phyloP scores from a whole-genome alignment of 2,888 invertebrate species.

The Drosophila ustulata region DNA sequence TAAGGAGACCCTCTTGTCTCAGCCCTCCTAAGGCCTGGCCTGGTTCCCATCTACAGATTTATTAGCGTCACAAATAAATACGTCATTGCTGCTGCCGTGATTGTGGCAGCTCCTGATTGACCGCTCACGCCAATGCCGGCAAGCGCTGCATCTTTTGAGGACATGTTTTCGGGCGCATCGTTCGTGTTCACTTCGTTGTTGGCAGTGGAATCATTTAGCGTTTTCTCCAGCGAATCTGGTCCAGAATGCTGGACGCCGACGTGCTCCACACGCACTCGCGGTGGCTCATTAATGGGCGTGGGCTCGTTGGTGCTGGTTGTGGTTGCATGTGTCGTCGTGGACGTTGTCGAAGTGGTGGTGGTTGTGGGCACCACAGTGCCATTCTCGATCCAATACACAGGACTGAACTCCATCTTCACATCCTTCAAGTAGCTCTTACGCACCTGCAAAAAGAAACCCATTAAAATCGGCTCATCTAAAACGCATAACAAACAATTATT shows the following conservation, averaged over 20 bases:
- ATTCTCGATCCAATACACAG: slow-evolving; percentile 91
- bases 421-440: slow-evolving; percentile 89
- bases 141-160: slow-evolving; percentile 73
- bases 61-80: slow-evolving; percentile 41
- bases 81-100: slow-evolving; percentile 14
- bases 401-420: slow-evolving; percentile 90
- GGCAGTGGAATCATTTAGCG: slow-evolving; percentile 73
- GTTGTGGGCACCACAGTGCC: slow-evolving; percentile 92
- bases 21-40: slow-evolving; percentile 12
- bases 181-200: slow-evolving; percentile 73
- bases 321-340: slow-evolving; percentile 86
- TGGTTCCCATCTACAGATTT: slow-evolving; percentile 65
- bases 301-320: slow-evolving; percentile 86
- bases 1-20: slow-evolving; percentile 54
- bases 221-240: slow-evolving; percentile 79
- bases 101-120: slow-evolving; percentile 37
- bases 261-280: slow-evolving; percentile 82
- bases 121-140: slow-evolving; percentile 65
- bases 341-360: slow-evolving; percentile 88
- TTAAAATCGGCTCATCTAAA: background rate
- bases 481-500: slow-evolving; percentile 4
- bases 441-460: slow-evolving; percentile 66
- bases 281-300: slow-evolving; percentile 85
- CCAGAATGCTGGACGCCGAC: slow-evolving; percentile 79
- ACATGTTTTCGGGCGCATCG: slow-evolving; percentile 83